Base-by-base conservation (phyloP, 2,888 invertebrate species). In the Hydriomena furcata region DNA sequence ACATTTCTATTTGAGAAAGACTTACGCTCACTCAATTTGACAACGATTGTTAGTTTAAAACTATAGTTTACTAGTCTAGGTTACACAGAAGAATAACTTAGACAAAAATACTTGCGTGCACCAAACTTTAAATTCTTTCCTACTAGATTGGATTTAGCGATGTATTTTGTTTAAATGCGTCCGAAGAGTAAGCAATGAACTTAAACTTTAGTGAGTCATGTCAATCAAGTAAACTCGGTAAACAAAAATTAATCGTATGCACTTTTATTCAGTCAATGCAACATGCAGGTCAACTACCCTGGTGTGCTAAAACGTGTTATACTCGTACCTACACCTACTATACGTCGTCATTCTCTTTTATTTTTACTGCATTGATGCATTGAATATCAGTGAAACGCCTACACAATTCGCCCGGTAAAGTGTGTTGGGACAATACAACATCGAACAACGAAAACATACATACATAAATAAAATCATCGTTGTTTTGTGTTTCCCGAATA, bases 251-350 rank as follows among this genome's bases (percentile, higher is more conserved):
- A 38, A 32, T 46, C 17, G 17, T 20, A 31, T 27, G 31, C 31
- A 37, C 4, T 36, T 42, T 25, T 32, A 43, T 27, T 32, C 31
- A 27, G 42, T 7, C 31, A 43, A 37, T 25, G 43, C 10, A 49
- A 32, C 7, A 25, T 30, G 17, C 34, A 34, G 42, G 50, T 50
- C 28, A 45, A 24, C 37, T 11, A 11, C 32, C 38, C 17, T 17
- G 28, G 10, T 44, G 10, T 3, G 21, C 13, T 21, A 20, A 37
- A 43, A 31, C 12, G 25, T n/a, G n/a, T n/a, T n/a, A n/a, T n/a
- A n/a, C n/a, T n/a, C n/a, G n/a, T n/a, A n/a, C n/a, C n/a, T 7
- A 12, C 30, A 30, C 23, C 30, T 48, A 50, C 50, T 23, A 17
- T 20, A 24, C 8, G 32, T n/a, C 23, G 35, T 12, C 24, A 43